These are phyloP conservation scores for Enteromius anoplus DNA, from an alignment of 2,797 vertebrate genomes.

Conservation along the genomic window DNA sequence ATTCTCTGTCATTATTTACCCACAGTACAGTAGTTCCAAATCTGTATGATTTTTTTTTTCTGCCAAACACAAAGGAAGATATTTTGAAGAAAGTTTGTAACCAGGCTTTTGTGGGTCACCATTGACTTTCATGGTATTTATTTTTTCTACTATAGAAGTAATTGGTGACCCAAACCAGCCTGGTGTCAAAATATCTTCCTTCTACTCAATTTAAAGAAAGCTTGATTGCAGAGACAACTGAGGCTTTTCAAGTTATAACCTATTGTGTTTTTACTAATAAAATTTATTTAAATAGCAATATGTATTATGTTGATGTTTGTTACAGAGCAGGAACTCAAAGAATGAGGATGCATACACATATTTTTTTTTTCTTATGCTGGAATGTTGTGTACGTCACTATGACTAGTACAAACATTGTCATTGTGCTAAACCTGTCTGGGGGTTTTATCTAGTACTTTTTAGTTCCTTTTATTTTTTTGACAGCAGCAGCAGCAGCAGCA, in stretches of 20 bases:
- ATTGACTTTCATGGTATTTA: no score
- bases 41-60: no score
- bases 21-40: no score
- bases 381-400: slow-evolving; percentile 3
- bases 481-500: not conserved
- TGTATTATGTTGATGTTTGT: not conserved
- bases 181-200: no score
- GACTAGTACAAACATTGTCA: not conserved
- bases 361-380: not conserved
- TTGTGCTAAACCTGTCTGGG: not conserved
- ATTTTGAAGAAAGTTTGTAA: no score
- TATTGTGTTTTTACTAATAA: not conserved
- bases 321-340: not conserved
- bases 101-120: no score
- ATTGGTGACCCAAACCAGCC: no score
- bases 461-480: not conserved
- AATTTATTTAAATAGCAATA: not conserved
- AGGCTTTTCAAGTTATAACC: not conserved
- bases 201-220: not conserved
- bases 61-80: no score
- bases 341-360: not conserved
- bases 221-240: not conserved
- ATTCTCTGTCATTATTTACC: no score
- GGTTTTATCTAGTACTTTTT: not conserved
- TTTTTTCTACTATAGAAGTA: no score